Evolutionary conservation across 2,888 invertebrate genomes (phyloP).

Genomic region (Metopia argyrocephala): DNA sequence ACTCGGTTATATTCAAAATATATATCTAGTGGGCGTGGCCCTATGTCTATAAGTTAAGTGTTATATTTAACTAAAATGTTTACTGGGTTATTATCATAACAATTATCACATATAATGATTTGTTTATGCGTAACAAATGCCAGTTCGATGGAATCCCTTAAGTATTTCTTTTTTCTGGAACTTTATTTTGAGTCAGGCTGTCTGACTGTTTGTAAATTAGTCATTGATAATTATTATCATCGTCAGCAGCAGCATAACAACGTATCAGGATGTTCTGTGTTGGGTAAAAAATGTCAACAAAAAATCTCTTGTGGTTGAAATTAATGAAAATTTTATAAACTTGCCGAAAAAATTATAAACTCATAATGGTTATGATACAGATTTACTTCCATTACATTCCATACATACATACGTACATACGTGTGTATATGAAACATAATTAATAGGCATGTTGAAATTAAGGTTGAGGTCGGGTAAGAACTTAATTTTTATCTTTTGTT

Average conservation of each 20-base stretch:
- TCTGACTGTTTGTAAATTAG: background rate
- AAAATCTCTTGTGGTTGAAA: constrained; percentile 64
- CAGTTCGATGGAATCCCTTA: constrained; percentile 40
- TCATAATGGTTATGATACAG: constrained; percentile 38
- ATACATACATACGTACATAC: constrained; percentile 1
- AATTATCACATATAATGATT: background rate
- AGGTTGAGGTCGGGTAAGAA: constrained; percentile 54
- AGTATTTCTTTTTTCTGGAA: constrained; percentile 33
- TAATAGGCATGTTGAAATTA: constrained; percentile 41
- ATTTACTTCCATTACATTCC: background rate
- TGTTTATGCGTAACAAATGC: background rate
- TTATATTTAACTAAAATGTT: background rate
- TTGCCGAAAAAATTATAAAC: constrained; percentile 61
- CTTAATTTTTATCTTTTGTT: constrained; percentile 56
- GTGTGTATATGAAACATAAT: constrained; percentile 12
- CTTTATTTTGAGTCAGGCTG: constrained; percentile 25
- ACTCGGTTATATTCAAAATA: no score
- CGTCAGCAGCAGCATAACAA: background rate
- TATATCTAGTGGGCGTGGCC: no score
- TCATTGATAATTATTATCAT: constrained; percentile 53
- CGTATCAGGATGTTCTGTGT: constrained; percentile 26
- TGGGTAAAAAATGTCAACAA: constrained; percentile 60
- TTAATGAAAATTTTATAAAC: constrained; percentile 67
- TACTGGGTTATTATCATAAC: constrained; percentile 8
- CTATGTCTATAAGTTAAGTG: no score